Evolutionary conservation across 2,888 invertebrate genomes (phyloP), one percentile per base, ranked within the genome.

Genomic region (Sarcophaga caerulescens): DNA sequence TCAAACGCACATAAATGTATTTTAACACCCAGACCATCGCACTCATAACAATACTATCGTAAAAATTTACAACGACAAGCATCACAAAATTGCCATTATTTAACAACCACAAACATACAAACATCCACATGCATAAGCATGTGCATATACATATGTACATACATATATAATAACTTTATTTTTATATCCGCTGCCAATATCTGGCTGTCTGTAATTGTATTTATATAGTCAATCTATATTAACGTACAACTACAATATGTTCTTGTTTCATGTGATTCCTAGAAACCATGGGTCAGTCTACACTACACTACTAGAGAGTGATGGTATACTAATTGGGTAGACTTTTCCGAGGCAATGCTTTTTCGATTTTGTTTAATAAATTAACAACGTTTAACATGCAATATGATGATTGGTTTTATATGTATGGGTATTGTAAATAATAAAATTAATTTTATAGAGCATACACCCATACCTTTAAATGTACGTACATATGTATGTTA

Each of bases 371-470:
- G 19, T 79, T 78, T 68, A 75, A 79, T 52, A 82, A 85, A 82
- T 85, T 76, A 73, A 82, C 62, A 85, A 66, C 79, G 68, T 85
- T 85, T 82, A 76, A 76, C 79, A 85, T 82, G 78, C 78, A 82
- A 73, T 81, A 70, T 12, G 70, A 81, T 85, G 75, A 76, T 79
- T 73, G 81, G 62, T 77, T 81, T 73, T 65, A 57, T 75, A 75
- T 70, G 60, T 63, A 78, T 52, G 52, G 17, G 52, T 52, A 17
- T 52, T 12, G 66, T 60, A 75, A 63, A 81, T 77, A 79, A 77
- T 59, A 65, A 76, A 81, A 69, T 59, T 73, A 78, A 81, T 80
- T 81, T 75, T 35, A 65, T 65, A 14, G 4, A 14, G 1, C 3
- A 21, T 44, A 62, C 63, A 62, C 19, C 17, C 57, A 62, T 63